A percentile compares a stretch with the other conserved stretches of the same genome.
Conservation (phyloP, 1,140 invertebrate genomes). For the Leptinotarsa defecta region DNA sequence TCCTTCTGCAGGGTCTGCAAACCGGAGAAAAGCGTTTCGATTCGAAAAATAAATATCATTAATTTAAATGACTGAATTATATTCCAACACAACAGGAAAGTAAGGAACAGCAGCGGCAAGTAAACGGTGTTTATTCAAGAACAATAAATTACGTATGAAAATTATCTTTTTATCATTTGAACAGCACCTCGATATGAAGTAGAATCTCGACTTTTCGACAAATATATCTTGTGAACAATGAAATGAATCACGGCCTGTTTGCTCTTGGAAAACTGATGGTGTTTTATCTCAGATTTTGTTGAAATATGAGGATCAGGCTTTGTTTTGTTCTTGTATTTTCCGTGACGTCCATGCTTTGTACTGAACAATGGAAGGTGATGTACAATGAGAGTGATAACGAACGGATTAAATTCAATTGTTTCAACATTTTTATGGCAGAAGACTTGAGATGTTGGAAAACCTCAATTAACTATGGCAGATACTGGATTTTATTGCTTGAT, state of each 20-base stretch:
- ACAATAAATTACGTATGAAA: conserved; percentile 33
- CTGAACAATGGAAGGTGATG: conserved; percentile 1
- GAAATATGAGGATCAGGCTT: conserved; percentile 9
- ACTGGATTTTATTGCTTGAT: background rate
- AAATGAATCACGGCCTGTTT: conserved; percentile 30
- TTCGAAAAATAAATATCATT: background rate
- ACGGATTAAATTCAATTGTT: conserved; percentile 3
- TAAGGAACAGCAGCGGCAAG: conserved; percentile 18
- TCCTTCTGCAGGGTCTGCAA: background rate
- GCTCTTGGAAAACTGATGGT: conserved; percentile 23
- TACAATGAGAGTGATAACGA: conserved; percentile 7
- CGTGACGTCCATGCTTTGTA: conserved; percentile 13
- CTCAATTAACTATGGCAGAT: background rate
- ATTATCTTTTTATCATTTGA: conserved; percentile 31
- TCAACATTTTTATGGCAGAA: background rate
- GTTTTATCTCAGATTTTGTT: conserved; percentile 19
- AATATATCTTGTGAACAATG: conserved; percentile 30
- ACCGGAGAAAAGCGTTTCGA: background rate
- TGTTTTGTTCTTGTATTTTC: conserved; percentile 14
- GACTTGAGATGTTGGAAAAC: conserved; percentile 1
- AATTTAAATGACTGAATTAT: conserved; percentile 13
- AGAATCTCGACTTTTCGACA: conserved; percentile 30
- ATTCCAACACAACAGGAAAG: conserved; percentile 6
- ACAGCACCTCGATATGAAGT: conserved; percentile 32
- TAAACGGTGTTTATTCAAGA: conserved; percentile 25